Percentiles rank a stretch among this genome's conserved stretches.
phyloP scores from a whole-genome alignment of 2,888 invertebrate species.

The Dinocampus coccinellae region DNA sequence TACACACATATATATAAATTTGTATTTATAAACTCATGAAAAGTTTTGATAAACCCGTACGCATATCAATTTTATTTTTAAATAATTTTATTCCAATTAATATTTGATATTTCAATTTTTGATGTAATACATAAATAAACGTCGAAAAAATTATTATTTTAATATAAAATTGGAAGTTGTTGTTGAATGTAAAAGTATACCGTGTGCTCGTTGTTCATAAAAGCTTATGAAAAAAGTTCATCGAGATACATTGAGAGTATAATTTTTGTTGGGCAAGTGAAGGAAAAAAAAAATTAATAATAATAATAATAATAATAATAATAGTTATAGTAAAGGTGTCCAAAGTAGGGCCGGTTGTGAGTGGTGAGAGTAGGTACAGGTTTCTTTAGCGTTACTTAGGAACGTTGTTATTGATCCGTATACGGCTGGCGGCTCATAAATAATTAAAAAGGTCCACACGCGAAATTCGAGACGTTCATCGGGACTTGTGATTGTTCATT shows the following conservation, averaged over 20 bases:
- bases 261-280: slow-evolving; percentile 20
- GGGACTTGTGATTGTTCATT: not conserved
- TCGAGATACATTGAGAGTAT: not conserved
- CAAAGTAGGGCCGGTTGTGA: too few species aligned
- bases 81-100: too few species aligned
- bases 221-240: not conserved
- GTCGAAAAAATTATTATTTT: not conserved
- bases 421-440: slow-evolving; percentile 7
- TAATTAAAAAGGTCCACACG: slow-evolving; percentile 13
- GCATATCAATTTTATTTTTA: too few species aligned
- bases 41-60: too few species aligned
- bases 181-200: not conserved
- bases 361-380: too few species aligned
- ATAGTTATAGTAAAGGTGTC: too few species aligned
- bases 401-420: not conserved
- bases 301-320: too few species aligned
- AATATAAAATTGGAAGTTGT: not conserved
- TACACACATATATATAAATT: too few species aligned
- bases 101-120: too few species aligned
- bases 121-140: too few species aligned
- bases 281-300: not conserved
- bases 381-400: too few species aligned
- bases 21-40: too few species aligned
- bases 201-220: not conserved
- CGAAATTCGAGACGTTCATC: not conserved